These are phyloP conservation scores for Aricia agestis DNA, from an alignment of 1,140 invertebrate species.

Conservation along the genomic window DNA sequence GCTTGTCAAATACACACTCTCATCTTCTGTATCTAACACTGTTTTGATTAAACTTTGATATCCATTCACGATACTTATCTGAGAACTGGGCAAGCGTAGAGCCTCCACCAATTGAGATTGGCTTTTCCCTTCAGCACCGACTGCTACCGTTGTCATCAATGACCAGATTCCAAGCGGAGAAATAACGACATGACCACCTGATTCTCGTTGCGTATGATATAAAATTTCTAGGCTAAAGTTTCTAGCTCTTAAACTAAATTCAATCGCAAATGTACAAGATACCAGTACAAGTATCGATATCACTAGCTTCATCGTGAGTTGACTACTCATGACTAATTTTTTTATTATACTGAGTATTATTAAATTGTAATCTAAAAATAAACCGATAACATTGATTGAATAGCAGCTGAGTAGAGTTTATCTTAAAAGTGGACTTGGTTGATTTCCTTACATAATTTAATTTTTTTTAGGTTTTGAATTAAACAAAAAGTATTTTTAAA, in stretches of 20 bases:
- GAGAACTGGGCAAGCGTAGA: conserved; percentile 39
- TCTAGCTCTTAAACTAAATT: conserved; percentile 46
- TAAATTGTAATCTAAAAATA: conserved; percentile 2
- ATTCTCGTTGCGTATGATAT: conserved; percentile 41
- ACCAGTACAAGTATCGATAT: conserved; percentile 30
- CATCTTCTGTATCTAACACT: conserved; percentile 31
- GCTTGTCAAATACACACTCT: conserved; percentile 37
- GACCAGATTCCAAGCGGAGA: conserved; percentile 55
- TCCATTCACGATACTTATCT: conserved; percentile 31
- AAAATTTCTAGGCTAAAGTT: conserved; percentile 53
- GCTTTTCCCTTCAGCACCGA: conserved; percentile 34
- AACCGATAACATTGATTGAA: background rate
- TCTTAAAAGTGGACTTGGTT: background rate
- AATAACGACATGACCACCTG: conserved; percentile 42
- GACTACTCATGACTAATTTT: background rate
- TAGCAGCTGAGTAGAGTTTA: background rate
- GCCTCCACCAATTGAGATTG: conserved; percentile 32
- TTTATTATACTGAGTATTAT: background rate
- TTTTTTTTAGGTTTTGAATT: too few species aligned
- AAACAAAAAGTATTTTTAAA: too few species aligned
- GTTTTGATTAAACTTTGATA: conserved; percentile 38
- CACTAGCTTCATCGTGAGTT: conserved; percentile 30
- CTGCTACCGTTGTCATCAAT: conserved; percentile 42
- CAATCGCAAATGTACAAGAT: conserved; percentile 35
- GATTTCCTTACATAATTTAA: too few species aligned